phyloP scores from a whole-genome alignment of 2,113 vertebrate species.

The Rousettus leschenaultii region DNA sequence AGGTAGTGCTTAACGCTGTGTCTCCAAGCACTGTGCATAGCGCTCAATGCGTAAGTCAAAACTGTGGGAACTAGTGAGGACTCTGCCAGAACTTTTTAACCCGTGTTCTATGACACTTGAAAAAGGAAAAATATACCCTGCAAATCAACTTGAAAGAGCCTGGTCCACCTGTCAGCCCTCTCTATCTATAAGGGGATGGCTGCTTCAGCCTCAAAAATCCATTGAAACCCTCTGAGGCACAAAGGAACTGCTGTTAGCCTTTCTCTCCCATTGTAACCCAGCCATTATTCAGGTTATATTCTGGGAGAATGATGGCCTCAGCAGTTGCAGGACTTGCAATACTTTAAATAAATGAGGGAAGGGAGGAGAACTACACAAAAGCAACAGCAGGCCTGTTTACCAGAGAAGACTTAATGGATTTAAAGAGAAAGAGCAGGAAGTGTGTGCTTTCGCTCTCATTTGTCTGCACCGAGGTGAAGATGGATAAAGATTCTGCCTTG shows the following conservation, averaged over 20 bases:
- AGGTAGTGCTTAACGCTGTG: accelerated
- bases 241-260: background rate
- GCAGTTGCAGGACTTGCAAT: slow-evolving; percentile 75
- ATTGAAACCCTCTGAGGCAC: background rate
- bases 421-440: slow-evolving; percentile 82
- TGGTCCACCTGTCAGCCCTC: background rate
- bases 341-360: slow-evolving; percentile 61
- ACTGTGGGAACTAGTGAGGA: background rate
- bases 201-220: background rate
- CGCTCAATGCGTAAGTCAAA: background rate
- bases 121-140: background rate
- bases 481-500: slow-evolving; percentile 67
- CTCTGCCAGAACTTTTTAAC: background rate
- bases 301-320: slow-evolving; percentile 68
- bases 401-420: slow-evolving; percentile 77
- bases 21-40: background rate
- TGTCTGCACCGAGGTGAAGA: slow-evolving; percentile 75
- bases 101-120: background rate
- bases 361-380: slow-evolving; percentile 77
- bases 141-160: background rate
- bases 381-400: slow-evolving; percentile 75
- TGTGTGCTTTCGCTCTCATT: slow-evolving; percentile 76
- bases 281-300: slow-evolving; percentile 54
- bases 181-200: background rate
- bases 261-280: background rate